These are phyloP conservation scores for Stenolophus ochropezus DNA, from an alignment of 2,888 invertebrate species.

Conservation along the genomic window DNA sequence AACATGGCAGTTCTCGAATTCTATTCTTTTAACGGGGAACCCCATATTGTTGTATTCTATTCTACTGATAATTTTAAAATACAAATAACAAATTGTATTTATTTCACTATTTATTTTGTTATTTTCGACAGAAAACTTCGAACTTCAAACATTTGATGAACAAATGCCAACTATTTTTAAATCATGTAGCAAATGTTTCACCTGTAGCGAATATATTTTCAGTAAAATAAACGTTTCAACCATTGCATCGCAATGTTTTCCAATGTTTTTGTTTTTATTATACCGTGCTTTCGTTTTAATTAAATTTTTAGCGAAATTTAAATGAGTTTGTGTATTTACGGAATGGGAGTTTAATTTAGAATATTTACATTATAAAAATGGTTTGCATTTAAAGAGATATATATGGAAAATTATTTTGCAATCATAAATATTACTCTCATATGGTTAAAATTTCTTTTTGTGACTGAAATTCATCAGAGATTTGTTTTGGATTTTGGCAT, in stretches of 20 bases:
- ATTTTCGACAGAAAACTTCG: too few species aligned
- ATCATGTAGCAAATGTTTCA: neutral
- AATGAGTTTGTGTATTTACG: slow-evolving; percentile 2
- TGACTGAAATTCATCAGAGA: too few species aligned
- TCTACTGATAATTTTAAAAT: too few species aligned
- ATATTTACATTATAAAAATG: neutral
- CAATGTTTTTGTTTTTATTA: neutral
- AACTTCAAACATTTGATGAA: neutral
- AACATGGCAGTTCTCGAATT: too few species aligned
- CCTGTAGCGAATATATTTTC: neutral
- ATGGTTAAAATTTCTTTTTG: neutral
- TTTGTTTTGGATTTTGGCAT: too few species aligned
- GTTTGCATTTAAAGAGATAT: slow-evolving; percentile 18
- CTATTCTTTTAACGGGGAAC: too few species aligned
- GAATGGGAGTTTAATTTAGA: neutral
- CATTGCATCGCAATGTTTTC: neutral
- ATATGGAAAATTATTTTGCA: too few species aligned
- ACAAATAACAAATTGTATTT: too few species aligned
- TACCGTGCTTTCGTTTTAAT: neutral
- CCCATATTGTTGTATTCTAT: too few species aligned
- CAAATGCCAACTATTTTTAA: neutral
- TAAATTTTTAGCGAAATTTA: neutral
- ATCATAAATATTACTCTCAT: neutral
- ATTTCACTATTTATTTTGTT: too few species aligned
- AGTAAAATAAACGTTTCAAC: neutral